Percentiles rank a stretch among this genome's conserved stretches.
Conservation (phyloP, 2,888 invertebrate species). For the Sceliomorpha sp. region DNA sequence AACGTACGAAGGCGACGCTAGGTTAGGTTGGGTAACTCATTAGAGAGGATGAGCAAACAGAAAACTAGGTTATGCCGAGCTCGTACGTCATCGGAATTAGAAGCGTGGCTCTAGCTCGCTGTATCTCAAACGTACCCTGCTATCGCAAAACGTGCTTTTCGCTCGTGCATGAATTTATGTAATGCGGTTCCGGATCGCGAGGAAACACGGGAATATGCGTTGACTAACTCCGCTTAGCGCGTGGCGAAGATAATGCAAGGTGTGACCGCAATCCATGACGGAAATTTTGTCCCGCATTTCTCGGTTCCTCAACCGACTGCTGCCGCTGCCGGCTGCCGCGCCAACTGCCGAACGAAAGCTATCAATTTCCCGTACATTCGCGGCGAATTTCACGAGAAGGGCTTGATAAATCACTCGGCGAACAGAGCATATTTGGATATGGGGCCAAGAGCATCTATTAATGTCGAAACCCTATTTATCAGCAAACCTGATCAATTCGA, state of each 20-base stretch:
- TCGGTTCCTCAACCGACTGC: conserved; percentile 23
- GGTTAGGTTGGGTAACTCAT: conserved; percentile 76
- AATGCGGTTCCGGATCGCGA: conserved; percentile 73
- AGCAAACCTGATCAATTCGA: conserved; percentile 33
- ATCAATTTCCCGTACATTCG: conserved; percentile 46
- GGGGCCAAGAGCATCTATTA: conserved; percentile 42
- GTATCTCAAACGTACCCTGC: conserved; percentile 74
- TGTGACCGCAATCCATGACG: conserved; percentile 68
- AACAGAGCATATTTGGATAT: conserved; percentile 41
- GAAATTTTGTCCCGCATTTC: conserved; percentile 65
- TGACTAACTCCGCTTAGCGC: conserved; percentile 56
- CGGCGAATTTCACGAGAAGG: conserved; percentile 36
- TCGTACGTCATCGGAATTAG: conserved; percentile 78
- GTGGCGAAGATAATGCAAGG: conserved; percentile 65
- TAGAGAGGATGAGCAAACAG: conserved; percentile 73
- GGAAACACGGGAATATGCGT: conserved; percentile 69
- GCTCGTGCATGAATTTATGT: conserved; percentile 73
- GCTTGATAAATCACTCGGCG: conserved; percentile 40
- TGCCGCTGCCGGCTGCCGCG: conserved; percentile 10
- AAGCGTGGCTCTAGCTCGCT: conserved; percentile 68
- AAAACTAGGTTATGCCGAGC: conserved; percentile 77
- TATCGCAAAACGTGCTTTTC: conserved; percentile 67
- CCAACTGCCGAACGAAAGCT: conserved; percentile 41
- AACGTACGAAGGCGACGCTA: no score
- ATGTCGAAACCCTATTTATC: conserved; percentile 36